These are phyloP conservation scores for Apodemus agrarius DNA, from an alignment of 2,797 vertebrate genomes.

Conservation along the genomic window DNA sequence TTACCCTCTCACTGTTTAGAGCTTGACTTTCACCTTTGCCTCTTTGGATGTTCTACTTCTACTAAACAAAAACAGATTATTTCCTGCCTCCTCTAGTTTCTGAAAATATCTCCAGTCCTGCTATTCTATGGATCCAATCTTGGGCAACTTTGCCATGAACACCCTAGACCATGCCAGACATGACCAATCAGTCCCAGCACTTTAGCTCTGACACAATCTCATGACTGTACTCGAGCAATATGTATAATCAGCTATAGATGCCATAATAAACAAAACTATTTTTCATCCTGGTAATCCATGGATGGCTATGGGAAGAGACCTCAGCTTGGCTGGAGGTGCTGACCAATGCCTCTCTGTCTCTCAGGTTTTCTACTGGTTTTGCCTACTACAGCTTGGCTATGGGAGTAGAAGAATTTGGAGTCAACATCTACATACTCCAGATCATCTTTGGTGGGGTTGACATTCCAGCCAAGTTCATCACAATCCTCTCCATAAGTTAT, in stretches of 20 bases:
- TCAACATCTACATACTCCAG: slow-evolving; percentile 94
- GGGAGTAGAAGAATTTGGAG: slow-evolving; percentile 94
- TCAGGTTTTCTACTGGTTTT: slow-evolving; percentile 95
- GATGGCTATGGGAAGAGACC: not conserved
- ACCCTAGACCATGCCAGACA: not conserved
- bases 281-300: not conserved
- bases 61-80: not conserved
- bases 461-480: slow-evolving; percentile 92
- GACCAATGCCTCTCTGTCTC: not conserved
- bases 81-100: not conserved
- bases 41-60: not conserved
- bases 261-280: not conserved
- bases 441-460: slow-evolving; percentile 94
- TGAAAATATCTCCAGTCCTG: not conserved
- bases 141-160: not conserved
- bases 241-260: not conserved
- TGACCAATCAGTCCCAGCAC: not conserved
- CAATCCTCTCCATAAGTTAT: slow-evolving; percentile 87
- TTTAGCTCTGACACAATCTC: not conserved
- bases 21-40: not conserved
- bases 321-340: not conserved
- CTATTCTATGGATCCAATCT: not conserved
- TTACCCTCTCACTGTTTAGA: not conserved
- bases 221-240: not conserved
- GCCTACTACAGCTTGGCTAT: slow-evolving; percentile 95